A percentile compares a stretch with the other conserved stretches of the same genome.
Evolutionary conservation across 2,888 invertebrate genomes (phyloP).

Genomic region (Yponomeuta sedellus): DNA sequence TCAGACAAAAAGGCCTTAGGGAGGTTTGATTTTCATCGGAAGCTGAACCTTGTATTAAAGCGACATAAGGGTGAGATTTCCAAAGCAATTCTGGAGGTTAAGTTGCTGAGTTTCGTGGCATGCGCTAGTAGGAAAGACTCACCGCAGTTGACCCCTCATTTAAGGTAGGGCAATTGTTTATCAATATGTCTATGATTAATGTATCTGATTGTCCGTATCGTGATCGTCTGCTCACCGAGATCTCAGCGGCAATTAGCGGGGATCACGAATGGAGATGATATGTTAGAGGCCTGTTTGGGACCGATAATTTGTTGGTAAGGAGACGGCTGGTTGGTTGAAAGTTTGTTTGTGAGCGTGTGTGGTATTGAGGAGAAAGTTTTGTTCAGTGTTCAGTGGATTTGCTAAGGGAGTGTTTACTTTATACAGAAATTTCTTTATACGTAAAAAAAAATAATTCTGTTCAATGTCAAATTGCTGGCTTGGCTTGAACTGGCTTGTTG

Average conservation of each 20-base stretch:
- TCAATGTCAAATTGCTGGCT: no score
- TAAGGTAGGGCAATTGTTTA: slow-evolving; percentile 74
- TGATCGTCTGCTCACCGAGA: slow-evolving; percentile 33
- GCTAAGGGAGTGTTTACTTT: not conserved
- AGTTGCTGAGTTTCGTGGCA: not conserved
- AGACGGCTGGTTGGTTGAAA: not conserved
- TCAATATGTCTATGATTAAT: slow-evolving; percentile 71
- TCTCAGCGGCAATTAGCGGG: slow-evolving; percentile 53
- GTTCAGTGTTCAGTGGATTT: not conserved
- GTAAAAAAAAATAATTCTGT: no score
- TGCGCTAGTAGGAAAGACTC: slow-evolving; percentile 33
- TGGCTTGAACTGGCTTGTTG: no score
- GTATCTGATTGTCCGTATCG: slow-evolving; percentile 52
- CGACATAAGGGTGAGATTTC: not conserved
- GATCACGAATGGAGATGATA: slow-evolving; percentile 66
- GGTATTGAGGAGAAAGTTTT: not conserved
- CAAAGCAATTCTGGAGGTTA: not conserved
- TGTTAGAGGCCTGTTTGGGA: slow-evolving; percentile 45
- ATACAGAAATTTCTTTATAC: not conserved
- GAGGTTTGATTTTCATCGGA: not conserved
- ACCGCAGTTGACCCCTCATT: slow-evolving; percentile 65
- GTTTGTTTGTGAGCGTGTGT: slow-evolving; percentile 6
- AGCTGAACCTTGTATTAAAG: not conserved
- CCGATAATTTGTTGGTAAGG: slow-evolving; percentile 52
- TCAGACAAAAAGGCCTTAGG: not conserved